Conservation (phyloP, 2,888 invertebrate genomes). For the Acanthoscelides obtectus region DNA sequence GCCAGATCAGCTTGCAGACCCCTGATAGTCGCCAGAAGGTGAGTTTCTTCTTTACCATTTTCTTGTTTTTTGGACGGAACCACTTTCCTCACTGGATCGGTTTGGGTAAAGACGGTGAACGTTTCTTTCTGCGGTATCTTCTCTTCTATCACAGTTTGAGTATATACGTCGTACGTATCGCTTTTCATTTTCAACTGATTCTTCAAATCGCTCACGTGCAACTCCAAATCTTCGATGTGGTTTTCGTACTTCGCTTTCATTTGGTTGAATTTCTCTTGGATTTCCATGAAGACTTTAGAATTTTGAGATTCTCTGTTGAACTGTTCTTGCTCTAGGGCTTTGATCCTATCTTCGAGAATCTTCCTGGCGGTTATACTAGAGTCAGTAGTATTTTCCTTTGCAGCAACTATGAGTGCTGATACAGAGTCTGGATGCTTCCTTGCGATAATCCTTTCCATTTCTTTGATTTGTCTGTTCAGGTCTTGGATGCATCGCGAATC, state of each 20-base stretch:
- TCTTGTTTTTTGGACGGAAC: slow-evolving; percentile 24
- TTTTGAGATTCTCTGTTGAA: slow-evolving; percentile 67
- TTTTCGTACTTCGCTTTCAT: slow-evolving; percentile 73
- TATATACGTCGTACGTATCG: slow-evolving; percentile 48
- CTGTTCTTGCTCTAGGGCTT: slow-evolving; percentile 65
- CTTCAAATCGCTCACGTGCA: slow-evolving; percentile 53
- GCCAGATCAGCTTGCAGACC: slow-evolving; percentile 71
- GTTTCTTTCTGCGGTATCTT: slow-evolving; percentile 38
- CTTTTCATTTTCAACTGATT: slow-evolving; percentile 38
- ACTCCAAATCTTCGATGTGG: slow-evolving; percentile 70
- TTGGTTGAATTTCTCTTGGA: slow-evolving; percentile 71
- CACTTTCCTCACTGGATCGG: slow-evolving; percentile 17
- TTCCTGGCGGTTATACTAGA: slow-evolving; percentile 52
- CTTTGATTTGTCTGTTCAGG: slow-evolving; percentile 73
- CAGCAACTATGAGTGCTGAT: slow-evolving; percentile 64
- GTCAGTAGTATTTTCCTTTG: slow-evolving; percentile 43
- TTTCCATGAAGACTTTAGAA: slow-evolving; percentile 64
- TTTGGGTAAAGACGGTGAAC: slow-evolving; percentile 35
- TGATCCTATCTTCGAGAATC: slow-evolving; percentile 67
- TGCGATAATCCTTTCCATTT: slow-evolving; percentile 76
- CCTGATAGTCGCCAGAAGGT: slow-evolving; percentile 73
- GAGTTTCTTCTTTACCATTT: slow-evolving; percentile 66
- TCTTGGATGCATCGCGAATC: slow-evolving; percentile 65
- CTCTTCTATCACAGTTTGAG: slow-evolving; percentile 36
- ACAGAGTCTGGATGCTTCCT: slow-evolving; percentile 80